Percentiles rank a stretch among this genome's conserved stretches.
Evolutionary conservation across 2,888 invertebrate genomes (phyloP).

Genomic region (Gerris lacustris): DNA sequence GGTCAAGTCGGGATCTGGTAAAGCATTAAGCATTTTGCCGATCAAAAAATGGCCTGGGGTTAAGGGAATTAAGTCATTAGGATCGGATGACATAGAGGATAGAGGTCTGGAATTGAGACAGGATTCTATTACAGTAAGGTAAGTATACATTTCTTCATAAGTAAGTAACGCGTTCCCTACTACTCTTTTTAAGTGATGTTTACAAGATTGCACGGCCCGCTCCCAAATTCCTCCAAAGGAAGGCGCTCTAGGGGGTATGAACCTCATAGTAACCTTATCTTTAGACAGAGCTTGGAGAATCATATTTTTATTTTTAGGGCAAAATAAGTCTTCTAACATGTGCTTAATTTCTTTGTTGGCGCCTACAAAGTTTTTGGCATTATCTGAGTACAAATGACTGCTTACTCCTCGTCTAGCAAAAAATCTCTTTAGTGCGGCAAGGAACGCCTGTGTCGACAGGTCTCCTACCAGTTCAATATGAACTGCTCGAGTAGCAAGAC

Average conservation of each 20-base stretch:
- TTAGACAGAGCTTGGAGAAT: background rate
- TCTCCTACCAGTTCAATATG: conserved; percentile 11
- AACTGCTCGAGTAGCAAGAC: conserved; percentile 12
- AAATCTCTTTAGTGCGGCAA: conserved; percentile 9
- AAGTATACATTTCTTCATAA: conserved; percentile 17
- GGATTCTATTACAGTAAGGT: conserved; percentile 15
- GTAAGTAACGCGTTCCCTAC: conserved; percentile 14
- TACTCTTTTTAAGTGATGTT: conserved; percentile 10
- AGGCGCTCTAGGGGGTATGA: conserved; percentile 17
- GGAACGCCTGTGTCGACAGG: conserved; percentile 7
- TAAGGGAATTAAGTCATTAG: conserved; percentile 12
- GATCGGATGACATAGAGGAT: conserved; percentile 14
- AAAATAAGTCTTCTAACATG: background rate
- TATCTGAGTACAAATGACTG: conserved; percentile 10
- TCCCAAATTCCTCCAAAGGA: conserved; percentile 20
- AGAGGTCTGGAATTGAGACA: conserved; percentile 17
- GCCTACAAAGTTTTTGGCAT: conserved; percentile 13
- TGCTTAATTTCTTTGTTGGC: conserved; percentile 13
- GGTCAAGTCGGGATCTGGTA: conserved; percentile 11
- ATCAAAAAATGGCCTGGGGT: conserved; percentile 13
- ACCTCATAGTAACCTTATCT: conserved; percentile 10
- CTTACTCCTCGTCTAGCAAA: conserved; percentile 10
- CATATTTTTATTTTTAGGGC: too few relatives aligned
- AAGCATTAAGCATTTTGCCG: background rate
- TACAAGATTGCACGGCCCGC: conserved; percentile 12